Conservation (phyloP, 2,113 vertebrate species). For the Dicentrarchus labrax region DNA sequence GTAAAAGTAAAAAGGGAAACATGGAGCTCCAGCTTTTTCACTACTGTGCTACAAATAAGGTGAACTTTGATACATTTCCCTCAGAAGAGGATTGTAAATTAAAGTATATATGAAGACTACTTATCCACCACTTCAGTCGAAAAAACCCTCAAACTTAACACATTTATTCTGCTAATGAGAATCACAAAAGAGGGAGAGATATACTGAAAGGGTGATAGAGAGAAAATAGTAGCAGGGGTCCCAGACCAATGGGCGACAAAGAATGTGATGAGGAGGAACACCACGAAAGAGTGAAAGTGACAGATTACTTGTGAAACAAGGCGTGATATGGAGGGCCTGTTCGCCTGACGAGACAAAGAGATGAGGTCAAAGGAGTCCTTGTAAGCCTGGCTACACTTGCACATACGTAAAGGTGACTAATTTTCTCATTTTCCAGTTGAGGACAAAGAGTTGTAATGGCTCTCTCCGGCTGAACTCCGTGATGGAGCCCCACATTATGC, state of each 20-base stretch:
- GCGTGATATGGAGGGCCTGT: conserved; percentile 38
- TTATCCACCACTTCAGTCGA: background rate
- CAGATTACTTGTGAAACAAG: conserved; percentile 71
- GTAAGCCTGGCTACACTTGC: conserved; percentile 57
- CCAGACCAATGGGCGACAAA: conserved; percentile 37
- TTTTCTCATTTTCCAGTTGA: conserved; percentile 77
- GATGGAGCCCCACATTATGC: conserved; percentile 70
- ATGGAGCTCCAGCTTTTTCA: conserved; percentile 10
- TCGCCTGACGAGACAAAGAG: conserved; percentile 40
- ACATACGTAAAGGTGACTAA: conserved; percentile 76
- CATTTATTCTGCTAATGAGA: conserved; percentile 16
- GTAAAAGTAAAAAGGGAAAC: conserved; percentile 8
- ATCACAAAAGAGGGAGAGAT: conserved; percentile 24
- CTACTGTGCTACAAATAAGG: background rate
- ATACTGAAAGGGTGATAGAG: conserved; percentile 41
- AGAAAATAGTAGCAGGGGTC: conserved; percentile 42
- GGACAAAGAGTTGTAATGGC: conserved; percentile 69
- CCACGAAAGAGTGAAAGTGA: conserved; percentile 56
- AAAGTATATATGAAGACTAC: conserved; percentile 1
- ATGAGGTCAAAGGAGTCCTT: conserved; percentile 61
- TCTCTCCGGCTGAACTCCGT: conserved; percentile 42
- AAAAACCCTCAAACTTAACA: background rate
- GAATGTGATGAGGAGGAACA: conserved; percentile 59
- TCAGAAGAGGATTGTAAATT: background rate
- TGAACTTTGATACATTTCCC: background rate